phyloP scores from a whole-genome alignment of 2,888 invertebrate species.

The Limnephilus lunatus region DNA sequence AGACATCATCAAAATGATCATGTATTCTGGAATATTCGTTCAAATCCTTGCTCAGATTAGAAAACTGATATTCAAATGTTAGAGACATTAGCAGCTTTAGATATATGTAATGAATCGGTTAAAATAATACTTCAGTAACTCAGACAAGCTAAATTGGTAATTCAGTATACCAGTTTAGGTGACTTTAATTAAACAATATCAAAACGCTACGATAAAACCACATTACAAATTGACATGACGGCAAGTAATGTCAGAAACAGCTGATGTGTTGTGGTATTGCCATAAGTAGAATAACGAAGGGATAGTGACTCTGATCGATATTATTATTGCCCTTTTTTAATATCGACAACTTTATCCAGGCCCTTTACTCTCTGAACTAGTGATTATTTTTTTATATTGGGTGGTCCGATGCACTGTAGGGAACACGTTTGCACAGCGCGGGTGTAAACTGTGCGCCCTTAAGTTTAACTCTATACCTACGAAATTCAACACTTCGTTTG shows the following conservation, averaged over 20 bases:
- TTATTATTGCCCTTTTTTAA: not conserved
- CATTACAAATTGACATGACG: not conserved
- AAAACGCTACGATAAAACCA: not conserved
- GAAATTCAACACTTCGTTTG: too few species aligned
- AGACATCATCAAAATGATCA: constrained; percentile 46
- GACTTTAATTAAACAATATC: not conserved
- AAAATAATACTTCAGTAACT: not conserved
- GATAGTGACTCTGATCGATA: not conserved
- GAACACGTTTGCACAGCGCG: too few species aligned
- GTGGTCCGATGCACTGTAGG: too few species aligned
- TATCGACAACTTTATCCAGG: not conserved
- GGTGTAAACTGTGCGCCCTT: too few species aligned
- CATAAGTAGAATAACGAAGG: not conserved
- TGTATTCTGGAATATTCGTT: constrained; percentile 3
- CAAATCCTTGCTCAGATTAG: constrained; percentile 20
- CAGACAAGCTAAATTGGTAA: not conserved
- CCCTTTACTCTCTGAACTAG: too few species aligned
- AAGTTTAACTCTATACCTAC: too few species aligned
- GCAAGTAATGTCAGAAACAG: not conserved
- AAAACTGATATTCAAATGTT: constrained; percentile 38
- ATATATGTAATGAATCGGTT: not conserved
- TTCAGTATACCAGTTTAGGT: not conserved
- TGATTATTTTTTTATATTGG: too few species aligned
- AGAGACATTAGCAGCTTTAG: not conserved
- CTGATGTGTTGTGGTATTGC: not conserved